Conservation (phyloP, 2,113 vertebrate species). For the Galemys pyrenaicus region DNA sequence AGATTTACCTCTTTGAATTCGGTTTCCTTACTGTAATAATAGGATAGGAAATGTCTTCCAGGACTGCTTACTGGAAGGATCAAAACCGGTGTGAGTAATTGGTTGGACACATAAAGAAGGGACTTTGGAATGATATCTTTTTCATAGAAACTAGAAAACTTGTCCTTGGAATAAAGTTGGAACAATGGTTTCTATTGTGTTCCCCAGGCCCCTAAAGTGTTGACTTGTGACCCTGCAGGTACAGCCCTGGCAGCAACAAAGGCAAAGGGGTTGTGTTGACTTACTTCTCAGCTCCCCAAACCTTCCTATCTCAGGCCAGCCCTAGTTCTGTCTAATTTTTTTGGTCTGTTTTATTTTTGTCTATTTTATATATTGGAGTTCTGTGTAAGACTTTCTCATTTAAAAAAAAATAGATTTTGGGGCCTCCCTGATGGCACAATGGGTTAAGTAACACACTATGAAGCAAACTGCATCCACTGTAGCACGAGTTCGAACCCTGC, state of each 20-base stretch:
- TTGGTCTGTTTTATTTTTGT: too few species aligned
- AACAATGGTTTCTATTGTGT: neutral
- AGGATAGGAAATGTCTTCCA: neutral
- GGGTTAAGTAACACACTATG: too few species aligned
- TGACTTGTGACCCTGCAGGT: neutral
- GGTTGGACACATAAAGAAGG: neutral
- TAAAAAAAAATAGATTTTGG: too few species aligned
- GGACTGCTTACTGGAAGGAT: neutral
- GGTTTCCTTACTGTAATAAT: neutral
- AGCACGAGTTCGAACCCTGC: too few species aligned
- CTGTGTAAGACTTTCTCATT: neutral
- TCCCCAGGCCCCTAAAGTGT: neutral
- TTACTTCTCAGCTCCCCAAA: neutral
- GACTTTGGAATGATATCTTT: neutral
- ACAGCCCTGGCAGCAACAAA: neutral
- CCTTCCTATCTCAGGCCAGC: neutral
- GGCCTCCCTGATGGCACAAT: too few species aligned
- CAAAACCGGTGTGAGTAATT: neutral
- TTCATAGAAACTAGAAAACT: neutral
- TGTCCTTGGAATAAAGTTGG: neutral
- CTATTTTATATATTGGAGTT: neutral
- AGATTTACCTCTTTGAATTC: neutral
- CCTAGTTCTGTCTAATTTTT: neutral
- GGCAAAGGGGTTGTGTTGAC: neutral
- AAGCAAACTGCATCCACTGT: too few species aligned